A percentile compares a stretch with the other conserved stretches of the same genome.
Conservation (phyloP, 2,113 vertebrate genomes). For the Megalops atlanticus region DNA sequence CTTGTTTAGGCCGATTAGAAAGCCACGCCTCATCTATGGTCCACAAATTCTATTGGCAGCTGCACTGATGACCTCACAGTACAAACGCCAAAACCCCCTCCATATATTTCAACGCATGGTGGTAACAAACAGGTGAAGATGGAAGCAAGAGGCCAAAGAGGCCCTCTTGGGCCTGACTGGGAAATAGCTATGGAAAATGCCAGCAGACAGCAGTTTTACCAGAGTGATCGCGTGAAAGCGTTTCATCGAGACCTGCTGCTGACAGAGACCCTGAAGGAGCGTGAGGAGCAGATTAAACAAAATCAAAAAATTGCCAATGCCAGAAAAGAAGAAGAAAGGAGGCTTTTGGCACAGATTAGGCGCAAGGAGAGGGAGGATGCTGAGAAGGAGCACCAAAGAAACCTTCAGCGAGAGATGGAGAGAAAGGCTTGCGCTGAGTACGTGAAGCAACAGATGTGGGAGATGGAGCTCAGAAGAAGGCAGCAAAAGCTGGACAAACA, state of each 20-base stretch:
- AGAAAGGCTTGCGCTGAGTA: slow-evolving; percentile 57
- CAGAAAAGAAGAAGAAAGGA: slow-evolving; percentile 51
- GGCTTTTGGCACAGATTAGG: slow-evolving; percentile 53
- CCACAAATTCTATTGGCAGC: too few relatives aligned
- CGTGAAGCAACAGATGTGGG: slow-evolving; percentile 74
- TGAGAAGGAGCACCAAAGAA: slow-evolving; percentile 64
- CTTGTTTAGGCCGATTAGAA: too few relatives aligned
- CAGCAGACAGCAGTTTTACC: too few relatives aligned
- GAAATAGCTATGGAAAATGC: too few relatives aligned
- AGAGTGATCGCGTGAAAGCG: slow-evolving; percentile 73
- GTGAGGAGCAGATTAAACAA: slow-evolving; percentile 75
- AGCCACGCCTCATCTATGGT: too few relatives aligned
- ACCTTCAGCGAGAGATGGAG: slow-evolving; percentile 45
- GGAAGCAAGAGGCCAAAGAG: too few relatives aligned
- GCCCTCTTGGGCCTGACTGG: too few relatives aligned
- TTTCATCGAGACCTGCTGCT: slow-evolving; percentile 75
- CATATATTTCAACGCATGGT: too few relatives aligned
- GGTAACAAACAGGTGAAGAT: too few relatives aligned
- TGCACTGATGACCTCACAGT: too few relatives aligned
- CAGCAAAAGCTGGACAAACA: slow-evolving; percentile 56
- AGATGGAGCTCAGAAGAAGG: slow-evolving; percentile 58
- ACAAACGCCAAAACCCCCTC: too few relatives aligned
- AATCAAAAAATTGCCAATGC: slow-evolving; percentile 55
- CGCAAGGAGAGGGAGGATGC: slow-evolving; percentile 51
- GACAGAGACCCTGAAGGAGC: slow-evolving; percentile 72